A percentile compares a stretch with the other conserved stretches of the same genome.
Conservation (phyloP, 2,888 invertebrate genomes). For the Lottia scabra region DNA sequence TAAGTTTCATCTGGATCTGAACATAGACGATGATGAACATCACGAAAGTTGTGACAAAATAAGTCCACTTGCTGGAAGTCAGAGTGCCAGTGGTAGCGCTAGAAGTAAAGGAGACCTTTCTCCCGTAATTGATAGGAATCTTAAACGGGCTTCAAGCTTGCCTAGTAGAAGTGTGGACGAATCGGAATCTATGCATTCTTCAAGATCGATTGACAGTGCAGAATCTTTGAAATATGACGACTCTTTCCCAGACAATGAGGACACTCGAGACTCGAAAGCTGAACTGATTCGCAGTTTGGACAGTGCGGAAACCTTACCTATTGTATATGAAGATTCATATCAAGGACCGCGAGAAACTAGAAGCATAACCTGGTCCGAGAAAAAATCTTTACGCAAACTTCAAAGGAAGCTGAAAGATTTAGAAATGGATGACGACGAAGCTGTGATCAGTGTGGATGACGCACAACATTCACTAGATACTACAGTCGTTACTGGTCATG, state of each 20-base stretch:
- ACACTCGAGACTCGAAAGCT: constrained; percentile 10
- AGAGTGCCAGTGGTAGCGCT: background rate
- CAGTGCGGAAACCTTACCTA: constrained; percentile 27
- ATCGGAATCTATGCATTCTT: constrained; percentile 4
- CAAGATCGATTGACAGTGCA: background rate
- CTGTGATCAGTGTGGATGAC: background rate
- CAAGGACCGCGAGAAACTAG: constrained; percentile 23
- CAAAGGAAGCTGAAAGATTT: constrained; percentile 26
- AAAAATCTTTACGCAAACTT: constrained; percentile 26
- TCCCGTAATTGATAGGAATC: background rate
- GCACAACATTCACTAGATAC: background rate
- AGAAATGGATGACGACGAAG: constrained; percentile 18
- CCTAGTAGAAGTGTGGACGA: background rate
- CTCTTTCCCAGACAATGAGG: constrained; percentile 14
- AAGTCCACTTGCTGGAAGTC: background rate
- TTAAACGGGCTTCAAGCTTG: no score
- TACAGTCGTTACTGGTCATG: background rate
- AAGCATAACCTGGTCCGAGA: constrained; percentile 23
- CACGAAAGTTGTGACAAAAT: background rate
- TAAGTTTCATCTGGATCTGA: background rate
- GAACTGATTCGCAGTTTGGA: constrained; percentile 23
- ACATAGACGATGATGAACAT: background rate
- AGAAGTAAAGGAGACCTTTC: background rate
- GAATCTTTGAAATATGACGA: constrained; percentile 16
- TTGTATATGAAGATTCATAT: constrained; percentile 28